Conservation (phyloP, 1,140 invertebrate species). For the Homalodisca vitripennis region DNA sequence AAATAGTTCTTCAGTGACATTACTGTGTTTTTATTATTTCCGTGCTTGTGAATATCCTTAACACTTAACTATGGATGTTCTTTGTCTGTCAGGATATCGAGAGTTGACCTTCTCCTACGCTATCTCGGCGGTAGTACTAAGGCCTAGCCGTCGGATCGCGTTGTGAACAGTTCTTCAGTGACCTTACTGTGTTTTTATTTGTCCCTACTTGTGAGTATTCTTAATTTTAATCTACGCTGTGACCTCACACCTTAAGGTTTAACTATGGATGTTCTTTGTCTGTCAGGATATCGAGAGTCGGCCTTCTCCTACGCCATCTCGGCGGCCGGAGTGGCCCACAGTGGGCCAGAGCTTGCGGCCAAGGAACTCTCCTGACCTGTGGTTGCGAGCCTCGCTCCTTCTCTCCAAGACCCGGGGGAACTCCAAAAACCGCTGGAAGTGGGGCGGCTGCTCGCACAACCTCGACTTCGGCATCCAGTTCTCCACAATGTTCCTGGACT, state of each 20-base stretch:
- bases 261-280: no score
- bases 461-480: slow-evolving; percentile 82
- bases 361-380: slow-evolving; percentile 79
- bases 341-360: slow-evolving; percentile 80
- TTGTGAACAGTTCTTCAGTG: no score
- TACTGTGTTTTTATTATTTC: no score
- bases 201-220: no score
- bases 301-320: slow-evolving; percentile 88
- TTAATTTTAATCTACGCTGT: no score
- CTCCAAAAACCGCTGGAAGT: slow-evolving; percentile 68
- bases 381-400: slow-evolving; percentile 65
- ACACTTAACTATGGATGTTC: no score
- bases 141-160: no score
- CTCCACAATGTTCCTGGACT: slow-evolving; percentile 80
- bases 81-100: slow-evolving; percentile 88
- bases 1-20: no score
- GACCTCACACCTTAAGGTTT: no score
- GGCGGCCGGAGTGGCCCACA: slow-evolving; percentile 81
- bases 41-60: no score
- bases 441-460: slow-evolving; percentile 91
- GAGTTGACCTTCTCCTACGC: slow-evolving; percentile 90
- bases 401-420: neutral
- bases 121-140: slow-evolving; percentile 80
- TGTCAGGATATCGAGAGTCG: slow-evolving; percentile 84
- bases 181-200: no score